phyloP scores from a whole-genome alignment of 2,888 invertebrate genomes.

The Arge pagana region DNA sequence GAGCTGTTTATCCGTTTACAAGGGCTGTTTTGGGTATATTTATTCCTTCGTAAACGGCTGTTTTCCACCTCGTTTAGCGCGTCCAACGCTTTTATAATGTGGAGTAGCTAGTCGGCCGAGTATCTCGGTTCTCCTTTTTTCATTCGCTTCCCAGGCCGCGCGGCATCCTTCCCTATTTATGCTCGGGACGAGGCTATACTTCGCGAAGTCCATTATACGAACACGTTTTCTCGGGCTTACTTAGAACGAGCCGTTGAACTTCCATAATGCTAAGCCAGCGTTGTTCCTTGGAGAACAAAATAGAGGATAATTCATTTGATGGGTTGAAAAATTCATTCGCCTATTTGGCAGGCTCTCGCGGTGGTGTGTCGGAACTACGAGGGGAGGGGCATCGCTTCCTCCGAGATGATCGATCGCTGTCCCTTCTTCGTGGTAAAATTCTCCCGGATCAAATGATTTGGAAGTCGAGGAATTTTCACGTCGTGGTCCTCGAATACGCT shows the following conservation, averaged over 20 bases:
- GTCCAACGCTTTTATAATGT: constrained; percentile 19
- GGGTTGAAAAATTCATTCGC: too few species aligned
- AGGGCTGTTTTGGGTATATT: constrained; percentile 39
- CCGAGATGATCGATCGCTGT: too few species aligned
- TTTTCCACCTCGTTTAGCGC: constrained; percentile 26
- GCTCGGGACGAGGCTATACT: constrained; percentile 3
- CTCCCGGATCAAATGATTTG: too few species aligned
- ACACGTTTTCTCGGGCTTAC: constrained; percentile 11
- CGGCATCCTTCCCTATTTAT: constrained; percentile 12
- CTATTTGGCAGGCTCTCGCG: too few species aligned
- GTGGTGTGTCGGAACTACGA: too few species aligned
- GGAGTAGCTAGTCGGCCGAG: neutral
- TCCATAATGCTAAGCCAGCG: constrained; percentile 4
- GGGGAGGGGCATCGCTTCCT: too few species aligned
- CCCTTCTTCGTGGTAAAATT: too few species aligned
- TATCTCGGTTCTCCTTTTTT: constrained; percentile 2
- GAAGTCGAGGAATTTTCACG: too few species aligned
- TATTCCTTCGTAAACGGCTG: constrained; percentile 32
- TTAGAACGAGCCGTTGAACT: neutral
- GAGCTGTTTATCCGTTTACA: constrained; percentile 46
- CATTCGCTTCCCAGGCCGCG: constrained; percentile 1
- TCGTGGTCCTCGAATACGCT: too few species aligned
- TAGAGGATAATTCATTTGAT: constrained; percentile 16
- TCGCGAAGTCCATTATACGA: constrained; percentile 7
- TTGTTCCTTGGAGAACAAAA: constrained; percentile 15